Evolutionary conservation across 2,888 invertebrate genomes (phyloP).

Genomic region (Tinea pellionella): DNA sequence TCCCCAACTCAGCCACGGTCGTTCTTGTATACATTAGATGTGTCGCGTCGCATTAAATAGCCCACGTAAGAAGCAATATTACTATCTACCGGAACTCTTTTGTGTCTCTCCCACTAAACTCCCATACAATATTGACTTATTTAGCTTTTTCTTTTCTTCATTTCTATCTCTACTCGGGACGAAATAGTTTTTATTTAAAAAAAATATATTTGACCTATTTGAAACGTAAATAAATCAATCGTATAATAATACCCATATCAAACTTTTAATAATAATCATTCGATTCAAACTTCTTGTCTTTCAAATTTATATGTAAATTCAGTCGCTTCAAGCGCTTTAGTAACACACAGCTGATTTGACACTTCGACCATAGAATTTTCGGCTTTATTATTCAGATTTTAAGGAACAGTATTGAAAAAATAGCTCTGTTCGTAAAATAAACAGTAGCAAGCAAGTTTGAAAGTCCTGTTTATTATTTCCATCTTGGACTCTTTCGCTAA

Average conservation of each 20-base stretch:
- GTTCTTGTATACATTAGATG: too few relatives aligned
- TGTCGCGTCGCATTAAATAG: neutral
- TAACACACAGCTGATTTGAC: neutral
- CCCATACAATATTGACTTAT: neutral
- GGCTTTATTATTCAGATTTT: neutral
- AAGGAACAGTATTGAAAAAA: neutral
- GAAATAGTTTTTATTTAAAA: too few relatives aligned
- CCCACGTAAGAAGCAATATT: neutral
- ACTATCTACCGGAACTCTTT: neutral
- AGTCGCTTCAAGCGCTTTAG: constrained; percentile 14
- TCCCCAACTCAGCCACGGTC: too few relatives aligned
- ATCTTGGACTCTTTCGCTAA: constrained; percentile 15
- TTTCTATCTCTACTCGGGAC: too few relatives aligned
- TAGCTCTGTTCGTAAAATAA: neutral
- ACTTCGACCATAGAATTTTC: neutral
- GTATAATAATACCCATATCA: neutral
- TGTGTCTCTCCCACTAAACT: neutral
- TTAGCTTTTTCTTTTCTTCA: neutral
- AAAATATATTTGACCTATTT: too few relatives aligned
- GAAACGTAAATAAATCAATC: neutral
- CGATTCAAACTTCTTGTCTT: constrained; percentile 24
- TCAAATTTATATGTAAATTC: constrained; percentile 46
- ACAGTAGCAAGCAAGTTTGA: constrained; percentile 14
- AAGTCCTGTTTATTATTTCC: constrained; percentile 15
- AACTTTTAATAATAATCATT: constrained; percentile 10